Conservation (phyloP, 2,888 invertebrate species). For the Crocallis elinguaria region DNA sequence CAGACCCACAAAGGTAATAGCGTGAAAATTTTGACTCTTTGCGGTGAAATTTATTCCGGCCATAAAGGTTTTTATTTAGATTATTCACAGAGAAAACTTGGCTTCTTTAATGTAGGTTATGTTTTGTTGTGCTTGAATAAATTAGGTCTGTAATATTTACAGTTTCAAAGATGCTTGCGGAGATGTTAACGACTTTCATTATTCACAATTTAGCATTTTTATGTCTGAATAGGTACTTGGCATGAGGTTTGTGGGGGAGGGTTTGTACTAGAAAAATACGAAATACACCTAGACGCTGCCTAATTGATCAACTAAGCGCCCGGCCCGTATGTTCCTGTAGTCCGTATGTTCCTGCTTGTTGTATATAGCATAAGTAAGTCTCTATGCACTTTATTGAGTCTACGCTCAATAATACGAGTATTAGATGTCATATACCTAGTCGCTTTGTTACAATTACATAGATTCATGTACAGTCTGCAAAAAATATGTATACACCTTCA, state of each 20-base stretch:
- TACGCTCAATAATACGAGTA: too few relatives aligned
- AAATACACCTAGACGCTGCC: background rate
- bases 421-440: too few relatives aligned
- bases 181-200: conserved; percentile 15
- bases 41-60: conserved; percentile 37
- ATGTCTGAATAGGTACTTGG: conserved; percentile 9
- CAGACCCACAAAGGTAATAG: conserved; percentile 29
- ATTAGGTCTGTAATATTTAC: conserved; percentile 16
- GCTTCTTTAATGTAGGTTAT: conserved; percentile 21
- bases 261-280: background rate
- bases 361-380: too few relatives aligned
- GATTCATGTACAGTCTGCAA: too few relatives aligned
- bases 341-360: too few relatives aligned
- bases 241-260: background rate
- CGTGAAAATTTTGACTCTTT: conserved; percentile 35
- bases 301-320: background rate
- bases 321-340: too few relatives aligned
- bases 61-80: conserved; percentile 32
- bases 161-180: conserved; percentile 19
- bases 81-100: conserved; percentile 30
- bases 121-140: conserved; percentile 31
- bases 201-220: conserved; percentile 15
- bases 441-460: too few relatives aligned
- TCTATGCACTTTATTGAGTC: too few relatives aligned
- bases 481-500: too few relatives aligned